Base-by-base conservation (phyloP, 2,113 vertebrate species). In the Vulpes lagopus region DNA sequence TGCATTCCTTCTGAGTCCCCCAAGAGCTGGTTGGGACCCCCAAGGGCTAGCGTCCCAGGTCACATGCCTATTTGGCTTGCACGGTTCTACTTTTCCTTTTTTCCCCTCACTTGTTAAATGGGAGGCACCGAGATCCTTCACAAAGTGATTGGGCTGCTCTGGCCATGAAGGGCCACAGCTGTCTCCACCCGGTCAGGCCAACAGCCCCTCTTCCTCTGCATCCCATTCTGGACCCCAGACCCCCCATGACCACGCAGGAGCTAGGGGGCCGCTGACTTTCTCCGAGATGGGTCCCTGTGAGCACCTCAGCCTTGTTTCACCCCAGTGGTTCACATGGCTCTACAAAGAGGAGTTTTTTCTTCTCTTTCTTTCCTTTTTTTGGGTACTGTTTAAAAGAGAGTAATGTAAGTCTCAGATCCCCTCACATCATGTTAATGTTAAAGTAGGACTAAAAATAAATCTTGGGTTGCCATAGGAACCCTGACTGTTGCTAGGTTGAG, bases 381-480 rank as follows among this genome's bases (percentile, higher is more conserved):
- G 73, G 49, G 88, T 94, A 32, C 92, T 92, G 84, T 96, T 94
- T 96, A 97, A 98, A 96, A 97, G 97, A 55, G 89, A 97, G 93
- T 97, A 97, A 98, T 97, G 88, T 87, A 94, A 88, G 96, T 83
- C 97, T 97, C 97, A 95, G 96, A 97, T 98, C 96, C 91, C 91
- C 97, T 98, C 97, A 89, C 97, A 91, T 97, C 98, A 98, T 98
- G 98, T 98, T 99, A 94, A 99, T 97, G 98, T 95, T 98, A 96
- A 98, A 98, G 98, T 97, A 98, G 96, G 98, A 98, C 98, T 99
- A 99, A 99, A 99, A 99, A 99, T 99, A 99, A 99, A 98, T 90
- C 98, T 62, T 65, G 80, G 17, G 99, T 99, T 99, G 99, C 99
- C 98, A 99, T 99, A 96, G 99, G 99, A 99, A 99, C 98, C 79